phyloP scores from a whole-genome alignment of 1,140 invertebrate species.

The Leptinotarsa undecemlineata region DNA sequence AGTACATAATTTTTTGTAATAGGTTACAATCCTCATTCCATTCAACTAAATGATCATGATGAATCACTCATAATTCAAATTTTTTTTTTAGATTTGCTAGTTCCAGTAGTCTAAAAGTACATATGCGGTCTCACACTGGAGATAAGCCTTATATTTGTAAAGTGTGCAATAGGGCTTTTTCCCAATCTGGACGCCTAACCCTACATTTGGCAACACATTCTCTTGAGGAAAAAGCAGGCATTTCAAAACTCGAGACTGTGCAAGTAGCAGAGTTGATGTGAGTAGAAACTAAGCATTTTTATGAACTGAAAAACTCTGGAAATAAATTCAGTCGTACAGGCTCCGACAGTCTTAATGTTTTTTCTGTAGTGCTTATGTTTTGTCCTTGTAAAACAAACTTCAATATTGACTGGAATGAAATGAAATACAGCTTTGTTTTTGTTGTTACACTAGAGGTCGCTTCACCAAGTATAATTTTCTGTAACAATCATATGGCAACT shows the following conservation, averaged over 20 bases:
- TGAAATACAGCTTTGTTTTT: too few relatives aligned
- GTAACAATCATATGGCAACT: too few relatives aligned
- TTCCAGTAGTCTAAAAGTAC: slow-evolving; percentile 52
- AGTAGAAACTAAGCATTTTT: slow-evolving; percentile 27
- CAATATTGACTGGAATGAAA: too few relatives aligned
- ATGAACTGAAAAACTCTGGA: neutral
- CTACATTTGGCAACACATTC: slow-evolving; percentile 64
- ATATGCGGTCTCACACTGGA: slow-evolving; percentile 56
- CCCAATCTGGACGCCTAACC: slow-evolving; percentile 64
- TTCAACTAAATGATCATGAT: too few relatives aligned
- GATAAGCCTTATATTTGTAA: slow-evolving; percentile 76
- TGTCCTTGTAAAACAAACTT: too few relatives aligned
- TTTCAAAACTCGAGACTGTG: slow-evolving; percentile 50
- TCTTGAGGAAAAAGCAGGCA: slow-evolving; percentile 33
- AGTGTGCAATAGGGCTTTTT: slow-evolving; percentile 75
- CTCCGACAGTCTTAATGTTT: too few relatives aligned
- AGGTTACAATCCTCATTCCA: too few relatives aligned
- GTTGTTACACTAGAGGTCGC: too few relatives aligned
- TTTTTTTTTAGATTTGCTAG: slow-evolving; percentile 50
- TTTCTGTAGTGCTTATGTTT: too few relatives aligned
- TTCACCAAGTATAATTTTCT: too few relatives aligned
- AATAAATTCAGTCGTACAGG: too few relatives aligned
- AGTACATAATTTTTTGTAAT: too few relatives aligned
- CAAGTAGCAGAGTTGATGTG: slow-evolving; percentile 53
- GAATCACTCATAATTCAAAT: neutral